Evolutionary conservation across 2,888 invertebrate species (phyloP), one percentile per base, ranked within the genome.

Genomic region (Chironomus riparius): DNA sequence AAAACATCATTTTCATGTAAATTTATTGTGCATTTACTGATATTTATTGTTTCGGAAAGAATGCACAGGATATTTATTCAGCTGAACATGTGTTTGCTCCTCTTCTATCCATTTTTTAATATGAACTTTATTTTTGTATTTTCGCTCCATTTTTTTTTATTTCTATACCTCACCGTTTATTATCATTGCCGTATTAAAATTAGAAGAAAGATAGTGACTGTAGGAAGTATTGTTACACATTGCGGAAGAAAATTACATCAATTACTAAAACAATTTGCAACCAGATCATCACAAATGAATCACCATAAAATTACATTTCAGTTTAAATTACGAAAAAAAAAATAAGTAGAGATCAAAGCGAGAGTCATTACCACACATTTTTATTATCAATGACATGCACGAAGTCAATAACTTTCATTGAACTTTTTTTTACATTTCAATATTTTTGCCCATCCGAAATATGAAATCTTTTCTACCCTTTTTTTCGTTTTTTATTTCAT

Each of bases 371-470:
- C 56, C n/a, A 56, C 56, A 56, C 56, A n/a, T 15, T 65, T 65
- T 65, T 65, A 22, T 24, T 47, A n/a, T 70, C 12, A 47, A 47
- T 7, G 38, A 47, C 47, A 47, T 50, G 71, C 24, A 15, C 72
- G 38, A 62, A 72, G 72, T 72, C 72, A 72, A 72, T 28, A 72
- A 72, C 72, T 72, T 72, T 21, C 28, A 62, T 72, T 72, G 72
- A 72, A 72, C 72, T 62, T 50, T 68, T 68, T 56, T 68, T 68
- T 56, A 56, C 56, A 15, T 56, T 56, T 38, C 10, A 38, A 10
- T 38, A 2, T 38, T 15, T 56, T 56, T 72, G n/a, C 24, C 62
- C 47, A 50, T 21, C 72, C 62, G 28, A 71, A 71, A 18, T 38
- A 38, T 38, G 38, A 38, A 38, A 38, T 56, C 56, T 22, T 18